phyloP scores from a whole-genome alignment of 2,888 invertebrate species.

The Drosophila recens region DNA sequence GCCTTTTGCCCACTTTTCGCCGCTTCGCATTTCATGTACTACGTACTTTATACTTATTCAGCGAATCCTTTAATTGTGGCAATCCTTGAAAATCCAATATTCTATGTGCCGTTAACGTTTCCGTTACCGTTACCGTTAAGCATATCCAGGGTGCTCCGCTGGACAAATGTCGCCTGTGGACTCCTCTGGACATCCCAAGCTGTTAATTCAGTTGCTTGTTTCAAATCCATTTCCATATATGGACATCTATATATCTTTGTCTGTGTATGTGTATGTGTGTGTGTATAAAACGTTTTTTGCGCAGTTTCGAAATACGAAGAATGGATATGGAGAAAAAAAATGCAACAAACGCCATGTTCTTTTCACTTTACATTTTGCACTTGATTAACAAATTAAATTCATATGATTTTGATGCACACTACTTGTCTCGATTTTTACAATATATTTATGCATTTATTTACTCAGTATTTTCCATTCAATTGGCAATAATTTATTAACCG shows the following conservation, averaged over 20 bases:
- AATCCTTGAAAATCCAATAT: conserved; percentile 35
- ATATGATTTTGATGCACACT: conserved; percentile 30
- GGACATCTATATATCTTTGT: conserved; percentile 5
- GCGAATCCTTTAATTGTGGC: conserved; percentile 35
- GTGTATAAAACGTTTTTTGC: conserved; percentile 62
- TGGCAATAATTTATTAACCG: conserved; percentile 84
- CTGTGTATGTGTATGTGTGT: conserved; percentile 20
- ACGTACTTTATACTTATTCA: conserved; percentile 29
- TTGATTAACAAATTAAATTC: conserved; percentile 17
- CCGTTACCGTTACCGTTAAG: conserved; percentile 19
- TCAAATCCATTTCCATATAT: conserved; percentile 4
- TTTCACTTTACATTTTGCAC: conserved; percentile 48
- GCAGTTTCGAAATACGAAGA: conserved; percentile 72
- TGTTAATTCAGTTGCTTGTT: not conserved
- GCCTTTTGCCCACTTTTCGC: conserved; percentile 24
- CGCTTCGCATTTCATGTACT: conserved; percentile 31
- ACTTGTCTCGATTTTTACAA: conserved; percentile 30
- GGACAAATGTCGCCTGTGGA: conserved; percentile 27
- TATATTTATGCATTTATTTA: conserved; percentile 67
- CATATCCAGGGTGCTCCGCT: conserved; percentile 49
- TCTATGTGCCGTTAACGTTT: not conserved
- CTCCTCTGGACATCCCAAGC: conserved; percentile 12
- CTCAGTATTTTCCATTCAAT: conserved; percentile 66
- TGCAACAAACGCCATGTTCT: conserved; percentile 59
- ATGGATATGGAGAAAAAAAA: conserved; percentile 31